A percentile compares a stretch with the other conserved stretches of the same genome.
Evolutionary conservation across 1,140 invertebrate genomes (phyloP).

Genomic region (Cyclina sinensis): DNA sequence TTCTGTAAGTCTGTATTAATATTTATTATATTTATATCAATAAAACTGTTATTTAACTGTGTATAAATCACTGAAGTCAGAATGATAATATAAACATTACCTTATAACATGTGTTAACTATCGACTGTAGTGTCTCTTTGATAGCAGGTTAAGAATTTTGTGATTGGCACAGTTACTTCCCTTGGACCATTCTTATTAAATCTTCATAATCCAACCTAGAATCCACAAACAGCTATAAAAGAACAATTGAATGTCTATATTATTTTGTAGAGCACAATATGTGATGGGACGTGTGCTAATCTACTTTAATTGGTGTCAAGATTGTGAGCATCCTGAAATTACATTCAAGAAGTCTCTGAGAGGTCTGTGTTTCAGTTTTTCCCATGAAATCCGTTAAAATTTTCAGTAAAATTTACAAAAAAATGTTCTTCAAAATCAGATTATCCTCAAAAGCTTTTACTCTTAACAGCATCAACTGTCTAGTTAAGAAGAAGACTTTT

Average conservation of each 20-base stretch:
- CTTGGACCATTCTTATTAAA: slow-evolving; percentile 28
- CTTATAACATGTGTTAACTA: too few relatives aligned
- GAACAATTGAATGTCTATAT: background rate
- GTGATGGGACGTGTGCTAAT: slow-evolving; percentile 10
- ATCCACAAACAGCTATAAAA: background rate
- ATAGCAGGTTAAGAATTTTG: background rate
- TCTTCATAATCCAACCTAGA: too few relatives aligned
- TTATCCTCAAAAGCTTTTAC: slow-evolving; percentile 34
- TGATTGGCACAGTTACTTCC: background rate
- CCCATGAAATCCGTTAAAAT: slow-evolving; percentile 40
- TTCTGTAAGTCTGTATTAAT: too few relatives aligned
- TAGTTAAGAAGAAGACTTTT: slow-evolving; percentile 18
- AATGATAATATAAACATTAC: too few relatives aligned
- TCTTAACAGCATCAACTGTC: slow-evolving; percentile 40
- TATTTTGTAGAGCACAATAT: background rate
- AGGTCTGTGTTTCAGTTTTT: slow-evolving; percentile 28
- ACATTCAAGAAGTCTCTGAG: slow-evolving; percentile 34
- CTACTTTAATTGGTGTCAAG: background rate
- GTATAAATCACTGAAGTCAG: too few relatives aligned
- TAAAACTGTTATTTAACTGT: too few relatives aligned
- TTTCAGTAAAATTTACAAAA: background rate
- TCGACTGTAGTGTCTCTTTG: too few relatives aligned
- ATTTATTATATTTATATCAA: too few relatives aligned
- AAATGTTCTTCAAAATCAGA: slow-evolving; percentile 3
- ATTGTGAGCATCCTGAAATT: background rate